Percentiles rank a stretch among this genome's conserved stretches.
Evolutionary conservation across 2,113 vertebrate species (phyloP).

Genomic region (Chloroceryle aenea): DNA sequence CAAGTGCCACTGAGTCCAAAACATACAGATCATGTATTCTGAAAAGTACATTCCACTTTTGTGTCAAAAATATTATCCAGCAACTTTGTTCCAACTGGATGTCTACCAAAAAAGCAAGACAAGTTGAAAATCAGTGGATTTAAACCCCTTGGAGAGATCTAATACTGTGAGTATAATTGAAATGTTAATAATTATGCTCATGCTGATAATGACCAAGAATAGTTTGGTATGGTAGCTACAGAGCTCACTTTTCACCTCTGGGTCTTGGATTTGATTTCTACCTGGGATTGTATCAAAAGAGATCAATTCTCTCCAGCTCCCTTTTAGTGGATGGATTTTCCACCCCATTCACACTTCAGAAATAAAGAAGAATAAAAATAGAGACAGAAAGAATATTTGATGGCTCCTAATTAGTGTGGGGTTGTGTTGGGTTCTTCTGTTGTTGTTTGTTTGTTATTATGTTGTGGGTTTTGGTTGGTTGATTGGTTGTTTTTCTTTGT

Average conservation of each 20-base stretch:
- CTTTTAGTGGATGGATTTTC: conserved; percentile 57
- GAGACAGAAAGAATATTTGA: conserved; percentile 32
- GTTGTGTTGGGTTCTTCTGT: not conserved
- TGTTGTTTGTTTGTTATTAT: not conserved
- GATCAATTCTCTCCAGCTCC: conserved; percentile 58
- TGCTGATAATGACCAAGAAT: conserved; percentile 76
- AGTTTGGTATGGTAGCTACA: conserved; percentile 67
- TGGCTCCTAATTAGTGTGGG: not conserved
- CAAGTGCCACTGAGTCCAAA: conserved; percentile 69
- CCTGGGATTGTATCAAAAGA: conserved; percentile 61
- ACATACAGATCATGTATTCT: conserved; percentile 69
- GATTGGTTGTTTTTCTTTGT: not conserved
- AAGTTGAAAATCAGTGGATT: conserved; percentile 77
- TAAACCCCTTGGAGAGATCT: conserved; percentile 75
- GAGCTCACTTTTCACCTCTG: conserved; percentile 70
- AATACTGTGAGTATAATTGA: conserved; percentile 66
- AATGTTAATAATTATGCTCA: conserved; percentile 75
- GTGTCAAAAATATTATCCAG: conserved; percentile 77
- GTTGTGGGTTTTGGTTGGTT: fast-evolving
- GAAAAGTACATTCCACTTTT: conserved; percentile 72
- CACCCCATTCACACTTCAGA: conserved; percentile 41
- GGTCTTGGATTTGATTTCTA: conserved; percentile 76
- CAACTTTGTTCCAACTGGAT: conserved; percentile 78
- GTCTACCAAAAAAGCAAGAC: conserved; percentile 67
- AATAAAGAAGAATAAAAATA: conserved; percentile 63